Percentiles rank a stretch among this genome's conserved stretches.
These are phyloP conservation scores for Hystrix cristata DNA, from an alignment of 2,113 vertebrate genomes.

Conservation along the genomic window DNA sequence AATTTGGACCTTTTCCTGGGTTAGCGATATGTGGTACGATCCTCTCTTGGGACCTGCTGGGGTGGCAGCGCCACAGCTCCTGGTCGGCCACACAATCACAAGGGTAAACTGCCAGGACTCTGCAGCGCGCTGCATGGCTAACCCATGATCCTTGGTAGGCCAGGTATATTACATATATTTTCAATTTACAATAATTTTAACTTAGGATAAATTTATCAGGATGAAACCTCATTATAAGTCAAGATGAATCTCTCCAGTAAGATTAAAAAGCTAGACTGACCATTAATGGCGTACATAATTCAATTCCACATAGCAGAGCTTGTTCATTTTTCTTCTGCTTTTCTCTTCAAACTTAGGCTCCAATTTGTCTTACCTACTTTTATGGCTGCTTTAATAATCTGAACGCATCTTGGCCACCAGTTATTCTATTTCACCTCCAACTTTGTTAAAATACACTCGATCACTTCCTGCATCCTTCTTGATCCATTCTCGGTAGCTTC, in stretches of 20 bases:
- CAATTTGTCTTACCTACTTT: not conserved
- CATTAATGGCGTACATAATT: not conserved
- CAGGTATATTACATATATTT: not conserved
- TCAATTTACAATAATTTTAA: not conserved
- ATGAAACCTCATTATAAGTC: not conserved
- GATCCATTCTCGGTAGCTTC: not conserved
- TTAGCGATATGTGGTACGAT: accelerated
- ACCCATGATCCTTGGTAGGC: too few relatives aligned
- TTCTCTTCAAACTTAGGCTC: conserved; percentile 4
- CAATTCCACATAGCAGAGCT: not conserved
- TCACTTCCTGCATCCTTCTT: not conserved
- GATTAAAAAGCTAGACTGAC: not conserved
- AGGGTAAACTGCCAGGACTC: not conserved
- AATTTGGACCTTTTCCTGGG: not conserved
- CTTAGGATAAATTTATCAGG: not conserved
- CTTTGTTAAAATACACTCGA: not conserved
- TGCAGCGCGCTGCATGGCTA: not conserved
- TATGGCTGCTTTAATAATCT: not conserved
- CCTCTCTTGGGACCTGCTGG: not conserved
- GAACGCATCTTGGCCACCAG: not conserved
- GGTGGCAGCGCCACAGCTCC: not conserved
- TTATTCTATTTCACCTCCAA: conserved; percentile 27
- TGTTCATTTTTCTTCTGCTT: not conserved
- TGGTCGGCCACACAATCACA: not conserved
- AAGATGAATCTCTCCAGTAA: not conserved